phyloP scores from a whole-genome alignment of 1,140 invertebrate genomes.

The Solenopsis fugax region DNA sequence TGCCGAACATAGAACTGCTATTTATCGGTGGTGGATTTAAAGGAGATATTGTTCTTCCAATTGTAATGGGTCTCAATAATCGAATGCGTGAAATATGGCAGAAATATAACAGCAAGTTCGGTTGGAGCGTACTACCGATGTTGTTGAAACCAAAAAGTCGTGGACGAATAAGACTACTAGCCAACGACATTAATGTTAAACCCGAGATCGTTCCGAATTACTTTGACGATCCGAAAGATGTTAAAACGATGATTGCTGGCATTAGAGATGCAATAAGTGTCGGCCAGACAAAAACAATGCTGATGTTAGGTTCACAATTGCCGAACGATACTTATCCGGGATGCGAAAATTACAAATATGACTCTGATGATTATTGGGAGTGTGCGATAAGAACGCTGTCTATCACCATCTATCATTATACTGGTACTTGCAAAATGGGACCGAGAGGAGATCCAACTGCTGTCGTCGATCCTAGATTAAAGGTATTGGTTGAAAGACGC shows the following conservation, averaged over 20 bases:
- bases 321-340: constrained; percentile 89
- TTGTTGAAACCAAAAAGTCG: constrained; percentile 78
- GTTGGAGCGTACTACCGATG: constrained; percentile 90
- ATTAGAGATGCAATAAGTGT: constrained; percentile 88
- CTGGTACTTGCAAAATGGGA: constrained; percentile 87
- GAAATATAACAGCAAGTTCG: constrained; percentile 85
- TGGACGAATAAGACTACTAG: constrained; percentile 90
- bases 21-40: too few species aligned
- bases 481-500: constrained; percentile 70
- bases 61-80: constrained; percentile 85
- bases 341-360: constrained; percentile 89
- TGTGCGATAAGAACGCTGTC: constrained; percentile 91
- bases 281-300: constrained; percentile 88
- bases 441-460: too few species aligned
- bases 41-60: too few species aligned
- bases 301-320: constrained; percentile 88
- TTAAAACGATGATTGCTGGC: constrained; percentile 89
- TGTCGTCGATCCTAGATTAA: constrained; percentile 91
- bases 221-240: constrained; percentile 89
- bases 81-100: constrained; percentile 87
- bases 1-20: constrained; percentile 90
- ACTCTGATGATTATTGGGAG: constrained; percentile 79
- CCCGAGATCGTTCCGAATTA: constrained; percentile 95
- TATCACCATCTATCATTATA: constrained; percentile 92
- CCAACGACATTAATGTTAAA: constrained; percentile 90